Evolutionary conservation across 2,888 invertebrate species (phyloP), one percentile per base, ranked within the genome.

Genomic region (Ctena decussata): DNA sequence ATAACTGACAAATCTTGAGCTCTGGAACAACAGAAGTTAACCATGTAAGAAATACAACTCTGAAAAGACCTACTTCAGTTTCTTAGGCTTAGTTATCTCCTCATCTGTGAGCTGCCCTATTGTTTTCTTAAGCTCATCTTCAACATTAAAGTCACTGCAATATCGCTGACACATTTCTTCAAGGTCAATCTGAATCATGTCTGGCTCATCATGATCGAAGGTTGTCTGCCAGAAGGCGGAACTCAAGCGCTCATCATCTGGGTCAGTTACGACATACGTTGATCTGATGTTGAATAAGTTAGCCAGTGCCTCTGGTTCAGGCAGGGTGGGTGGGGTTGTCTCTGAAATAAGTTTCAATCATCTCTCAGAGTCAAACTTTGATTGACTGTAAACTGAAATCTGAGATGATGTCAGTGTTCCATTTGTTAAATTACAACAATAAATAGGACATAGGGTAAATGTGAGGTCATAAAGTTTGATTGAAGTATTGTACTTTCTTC

Each of bases 181-280:
- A 70, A 98, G 96, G 96, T 98, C 98, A 93, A 97, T 97, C n/a
- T 97, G 95, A 39, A 98, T 89, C 46, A 93, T 85, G 46, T 93
- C 97, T 97, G 97, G 97, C 94, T 88, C 93, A 86, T 90, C 88
- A 39, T 85, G 82, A 86, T 89, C 87, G 70, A 81, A 85, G 35
- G 81, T 84, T 15, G 86, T 97, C 77, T 98, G 95, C 98, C 98
- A 98, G 95, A 97, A 98, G 37, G 97, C 96, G 0, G 97, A 96
- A 0, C 97, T 97, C 24, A 98, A 96, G 60, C 98, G 96, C 82
- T 97, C 97, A 91, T 98, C 97, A 41, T 97, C 97, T 0, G 91
- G 87, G 46, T 97, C 97, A 0, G 97, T 96, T 89, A 96, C 93
- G 89, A 97, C 87, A 88, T 89, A 97, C 76, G 97, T 97, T 0